A percentile compares a stretch with the other conserved stretches of the same genome.
phyloP scores from a whole-genome alignment of 2,888 invertebrate genomes.

The Cabera pusaria region DNA sequence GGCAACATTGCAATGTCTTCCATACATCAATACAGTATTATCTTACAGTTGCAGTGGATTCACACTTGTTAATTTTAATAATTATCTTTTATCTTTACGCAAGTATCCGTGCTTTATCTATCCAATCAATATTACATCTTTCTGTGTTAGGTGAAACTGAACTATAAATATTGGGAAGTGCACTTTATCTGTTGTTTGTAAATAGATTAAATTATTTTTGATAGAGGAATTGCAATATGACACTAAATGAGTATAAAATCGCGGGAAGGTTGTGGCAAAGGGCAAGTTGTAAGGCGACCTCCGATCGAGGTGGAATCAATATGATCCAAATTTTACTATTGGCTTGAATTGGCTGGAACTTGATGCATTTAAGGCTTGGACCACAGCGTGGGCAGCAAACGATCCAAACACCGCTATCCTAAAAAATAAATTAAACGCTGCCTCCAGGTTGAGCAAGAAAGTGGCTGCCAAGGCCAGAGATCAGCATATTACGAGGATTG shows the following conservation, averaged over 20 bases:
- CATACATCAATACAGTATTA: too few species aligned
- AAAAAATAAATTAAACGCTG: too few species aligned
- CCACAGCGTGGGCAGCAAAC: too few species aligned
- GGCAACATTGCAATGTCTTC: slow-evolving; percentile 1
- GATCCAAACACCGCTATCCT: too few species aligned
- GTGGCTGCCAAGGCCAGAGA: too few species aligned
- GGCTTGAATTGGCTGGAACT: too few species aligned
- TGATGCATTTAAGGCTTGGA: too few species aligned
- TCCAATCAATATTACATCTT: slow-evolving; percentile 21
- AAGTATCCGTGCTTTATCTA: slow-evolving; percentile 31
- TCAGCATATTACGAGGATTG: too few species aligned
- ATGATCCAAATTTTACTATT: slow-evolving; percentile 50
- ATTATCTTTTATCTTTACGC: slow-evolving; percentile 22
- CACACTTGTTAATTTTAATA: slow-evolving; percentile 8
- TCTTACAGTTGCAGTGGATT: background rate
- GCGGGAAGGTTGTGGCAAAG: slow-evolving; percentile 24
- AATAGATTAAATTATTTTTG: slow-evolving; percentile 32
- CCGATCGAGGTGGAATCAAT: slow-evolving; percentile 49
- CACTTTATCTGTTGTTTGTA: slow-evolving; percentile 29
- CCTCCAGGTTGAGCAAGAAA: too few species aligned
- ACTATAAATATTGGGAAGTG: slow-evolving; percentile 14
- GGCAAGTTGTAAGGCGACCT: slow-evolving; percentile 47
- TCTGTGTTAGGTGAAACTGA: slow-evolving; percentile 18
- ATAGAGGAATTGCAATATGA: slow-evolving; percentile 44
- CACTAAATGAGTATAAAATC: slow-evolving; percentile 63